These are phyloP conservation scores for Danio albolineatus DNA, from an alignment of 2,797 vertebrate species.

Conservation along the genomic window DNA sequence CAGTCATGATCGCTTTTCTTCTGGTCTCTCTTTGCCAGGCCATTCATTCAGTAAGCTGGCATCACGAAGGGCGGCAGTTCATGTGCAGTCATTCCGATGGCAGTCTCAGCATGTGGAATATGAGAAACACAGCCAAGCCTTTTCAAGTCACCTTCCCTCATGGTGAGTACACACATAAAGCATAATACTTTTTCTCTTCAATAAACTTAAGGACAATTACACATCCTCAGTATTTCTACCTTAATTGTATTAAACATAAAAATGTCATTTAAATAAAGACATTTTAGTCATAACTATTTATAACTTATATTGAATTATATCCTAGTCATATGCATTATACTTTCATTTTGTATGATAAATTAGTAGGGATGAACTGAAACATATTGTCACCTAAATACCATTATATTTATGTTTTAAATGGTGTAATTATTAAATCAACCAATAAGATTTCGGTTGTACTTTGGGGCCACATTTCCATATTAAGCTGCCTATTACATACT, in stretches of 20 bases:
- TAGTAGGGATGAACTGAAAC: not conserved
- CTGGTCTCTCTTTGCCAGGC: conserved; percentile 76
- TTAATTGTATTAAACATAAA: not conserved
- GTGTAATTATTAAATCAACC: not conserved
- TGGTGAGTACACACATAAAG: conserved; percentile 79
- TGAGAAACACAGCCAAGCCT: conserved; percentile 92
- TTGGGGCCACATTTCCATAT: not conserved
- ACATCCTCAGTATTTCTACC: not conserved
- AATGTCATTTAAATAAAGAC: not conserved
- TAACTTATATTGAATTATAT: not conserved
- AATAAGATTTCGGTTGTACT: not conserved
- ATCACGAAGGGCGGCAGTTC: conserved; percentile 97
- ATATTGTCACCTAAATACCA: not conserved
- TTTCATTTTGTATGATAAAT: not conserved
- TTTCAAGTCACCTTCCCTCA: conserved; percentile 97
- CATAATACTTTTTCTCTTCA: not conserved
- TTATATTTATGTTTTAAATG: not conserved
- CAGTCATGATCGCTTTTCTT: not conserved
- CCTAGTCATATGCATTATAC: not conserved
- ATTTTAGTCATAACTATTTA: not conserved
- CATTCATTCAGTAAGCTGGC: conserved; percentile 97
- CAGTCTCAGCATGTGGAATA: conserved; percentile 95
- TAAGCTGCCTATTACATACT: not conserved
- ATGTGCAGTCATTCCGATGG: conserved; percentile 99
- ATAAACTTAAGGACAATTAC: not conserved